These are phyloP conservation scores for Cheilosia variabilis DNA, from an alignment of 2,888 invertebrate species.

Conservation along the genomic window DNA sequence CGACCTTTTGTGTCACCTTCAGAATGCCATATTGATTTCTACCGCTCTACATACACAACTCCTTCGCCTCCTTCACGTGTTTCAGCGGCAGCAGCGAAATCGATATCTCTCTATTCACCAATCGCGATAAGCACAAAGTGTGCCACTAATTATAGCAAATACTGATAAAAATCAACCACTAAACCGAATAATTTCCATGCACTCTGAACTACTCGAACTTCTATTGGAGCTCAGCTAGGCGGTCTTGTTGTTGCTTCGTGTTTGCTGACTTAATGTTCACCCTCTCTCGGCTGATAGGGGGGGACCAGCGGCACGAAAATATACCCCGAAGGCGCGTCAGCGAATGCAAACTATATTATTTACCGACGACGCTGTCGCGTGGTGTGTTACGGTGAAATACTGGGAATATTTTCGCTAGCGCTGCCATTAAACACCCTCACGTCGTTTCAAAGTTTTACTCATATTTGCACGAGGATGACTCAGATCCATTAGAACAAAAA, in stretches of 20 bases:
- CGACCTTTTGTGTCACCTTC: background rate
- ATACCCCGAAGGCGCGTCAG: constrained; percentile 26
- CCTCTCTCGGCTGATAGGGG: background rate
- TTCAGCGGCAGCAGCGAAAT: background rate
- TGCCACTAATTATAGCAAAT: constrained; percentile 49
- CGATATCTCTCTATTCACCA: constrained; percentile 16
- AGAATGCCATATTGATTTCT: background rate
- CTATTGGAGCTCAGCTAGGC: background rate
- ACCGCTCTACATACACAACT: background rate
- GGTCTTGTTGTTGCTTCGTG: no score
- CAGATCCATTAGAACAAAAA: constrained; percentile 34
- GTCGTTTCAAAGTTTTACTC: constrained; percentile 35
- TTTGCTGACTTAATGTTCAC: constrained; percentile 27
- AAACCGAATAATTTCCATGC: constrained; percentile 39
- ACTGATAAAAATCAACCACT: constrained; percentile 43
- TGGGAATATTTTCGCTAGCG: constrained; percentile 4
- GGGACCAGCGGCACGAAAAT: background rate
- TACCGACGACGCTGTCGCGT: background rate
- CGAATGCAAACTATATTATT: constrained; percentile 29
- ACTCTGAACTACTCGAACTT: constrained; percentile 19
- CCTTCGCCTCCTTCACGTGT: background rate
- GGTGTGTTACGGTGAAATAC: constrained; percentile 16
- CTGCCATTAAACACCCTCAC: constrained; percentile 40
- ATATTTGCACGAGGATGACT: constrained; percentile 41
- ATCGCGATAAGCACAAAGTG: constrained; percentile 33